These are phyloP conservation scores for Capitella teleta DNA, from an alignment of 1,140 invertebrate genomes.

Conservation along the genomic window DNA sequence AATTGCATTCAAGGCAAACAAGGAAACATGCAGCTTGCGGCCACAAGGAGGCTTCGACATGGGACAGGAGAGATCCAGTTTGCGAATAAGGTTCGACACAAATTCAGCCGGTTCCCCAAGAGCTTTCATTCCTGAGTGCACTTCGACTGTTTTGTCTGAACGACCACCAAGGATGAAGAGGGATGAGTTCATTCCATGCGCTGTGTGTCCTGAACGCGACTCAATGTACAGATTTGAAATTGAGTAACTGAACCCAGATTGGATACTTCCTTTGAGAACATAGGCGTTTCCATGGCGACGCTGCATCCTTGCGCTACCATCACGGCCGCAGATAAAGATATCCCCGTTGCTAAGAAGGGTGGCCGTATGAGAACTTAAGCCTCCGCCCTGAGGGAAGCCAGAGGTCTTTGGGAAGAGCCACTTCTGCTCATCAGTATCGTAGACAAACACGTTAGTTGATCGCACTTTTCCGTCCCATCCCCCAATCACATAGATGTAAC, in stretches of 20 bases:
- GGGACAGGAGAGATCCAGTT: slow-evolving; percentile 13
- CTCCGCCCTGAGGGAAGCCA: slow-evolving; percentile 34
- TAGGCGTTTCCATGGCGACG: slow-evolving; percentile 30
- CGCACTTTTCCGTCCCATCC: slow-evolving; percentile 37
- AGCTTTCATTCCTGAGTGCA: slow-evolving; percentile 9
- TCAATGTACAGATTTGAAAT: slow-evolving; percentile 20
- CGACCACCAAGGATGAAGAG: slow-evolving; percentile 33
- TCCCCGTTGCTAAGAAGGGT: slow-evolving; percentile 19
- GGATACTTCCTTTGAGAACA: slow-evolving; percentile 20
- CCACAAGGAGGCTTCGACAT: slow-evolving; percentile 27
- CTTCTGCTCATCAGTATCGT: slow-evolving; percentile 22
- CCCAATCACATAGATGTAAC: slow-evolving; percentile 35
- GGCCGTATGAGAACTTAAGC: slow-evolving; percentile 36
- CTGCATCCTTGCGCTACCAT: slow-evolving; percentile 32
- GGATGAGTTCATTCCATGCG: slow-evolving; percentile 17
- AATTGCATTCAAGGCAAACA: slow-evolving; percentile 16
- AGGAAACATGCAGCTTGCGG: slow-evolving; percentile 26
- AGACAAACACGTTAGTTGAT: slow-evolving; percentile 20
- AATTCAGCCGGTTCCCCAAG: background rate
- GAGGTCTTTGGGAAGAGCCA: slow-evolving; percentile 20
- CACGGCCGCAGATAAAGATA: slow-evolving; percentile 34
- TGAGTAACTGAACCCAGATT: slow-evolving; percentile 21
- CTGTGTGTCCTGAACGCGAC: slow-evolving; percentile 38
- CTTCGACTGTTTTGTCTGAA: slow-evolving; percentile 28
- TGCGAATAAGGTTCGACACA: slow-evolving; percentile 6